Evolutionary conservation across 92 coral and sea anemone species (phyloP).

Genomic region (Parazoanthus atlanticus): DNA sequence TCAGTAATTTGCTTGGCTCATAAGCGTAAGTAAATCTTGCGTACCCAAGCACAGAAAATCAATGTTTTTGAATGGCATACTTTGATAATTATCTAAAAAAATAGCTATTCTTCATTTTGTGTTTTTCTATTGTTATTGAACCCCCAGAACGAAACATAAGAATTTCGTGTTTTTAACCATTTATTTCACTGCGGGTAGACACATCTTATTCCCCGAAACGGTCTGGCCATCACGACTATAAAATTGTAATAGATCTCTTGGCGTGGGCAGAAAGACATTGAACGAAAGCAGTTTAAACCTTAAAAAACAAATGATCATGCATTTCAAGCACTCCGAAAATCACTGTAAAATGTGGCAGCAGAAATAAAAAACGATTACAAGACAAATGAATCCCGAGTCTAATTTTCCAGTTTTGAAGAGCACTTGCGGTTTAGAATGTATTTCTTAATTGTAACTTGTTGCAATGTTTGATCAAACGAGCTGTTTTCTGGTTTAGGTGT

Average conservation of each 20-base stretch:
- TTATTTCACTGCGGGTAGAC: not conserved
- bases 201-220: not conserved
- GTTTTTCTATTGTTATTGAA: not conserved
- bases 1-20: not conserved
- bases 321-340: not conserved
- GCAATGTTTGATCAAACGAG: not conserved
- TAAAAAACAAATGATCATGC: not conserved
- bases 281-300: not conserved
- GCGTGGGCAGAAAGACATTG: not conserved
- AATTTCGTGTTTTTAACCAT: not conserved
- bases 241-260: not conserved
- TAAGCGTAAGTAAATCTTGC: not conserved
- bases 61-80: not conserved
- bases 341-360: not conserved
- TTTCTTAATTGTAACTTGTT: not conserved
- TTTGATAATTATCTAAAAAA: not conserved
- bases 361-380: not conserved
- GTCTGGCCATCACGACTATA: not conserved
- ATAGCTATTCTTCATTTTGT: not conserved
- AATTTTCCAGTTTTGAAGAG: not conserved
- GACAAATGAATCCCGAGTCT: not conserved
- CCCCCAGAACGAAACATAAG: no score
- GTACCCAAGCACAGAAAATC: not conserved
- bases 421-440: not conserved
- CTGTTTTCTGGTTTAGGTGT: not conserved